Base-by-base conservation (phyloP, 2,888 invertebrate genomes). In the Spicauda simplicius region DNA sequence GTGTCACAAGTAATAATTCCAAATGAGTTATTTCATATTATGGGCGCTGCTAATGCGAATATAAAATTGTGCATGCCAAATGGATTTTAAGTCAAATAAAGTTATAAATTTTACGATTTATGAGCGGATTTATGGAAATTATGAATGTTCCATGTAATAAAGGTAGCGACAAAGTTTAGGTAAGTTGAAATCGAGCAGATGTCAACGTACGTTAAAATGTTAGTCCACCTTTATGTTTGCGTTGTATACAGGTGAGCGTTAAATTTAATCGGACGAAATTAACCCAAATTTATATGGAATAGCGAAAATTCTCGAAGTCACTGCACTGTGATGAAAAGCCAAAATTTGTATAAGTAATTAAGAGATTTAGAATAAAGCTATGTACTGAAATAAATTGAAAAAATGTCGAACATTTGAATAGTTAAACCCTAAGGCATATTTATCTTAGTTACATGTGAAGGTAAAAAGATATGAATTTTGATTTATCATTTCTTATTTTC, bases 91-190 rank as follows among this genome's bases (percentile, higher is more conserved):
- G 56, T 52, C 61, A 41, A 56, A 68, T 68, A 58, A 68, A 68
- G 62, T 68, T 57, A 57, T 68, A 68, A 62, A 68, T 68, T 61
- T 41, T 1, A 57, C 50, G 41, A 62, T 68, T 64, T 57, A 64
- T 52, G 57, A 37, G 7, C 63, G 41, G 55, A 55, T 63, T 61
- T 30, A 66, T 67, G 50, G 61, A 25, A 19, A 20, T 67, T 60
- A 56, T 48, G 10, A 60, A 30, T 59, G n/a, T 45, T 50, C n/a
- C 10, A 30, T 55, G 55, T 55, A 41, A 45, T 18, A 33, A 1
- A 41, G 2, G n/a, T 30, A 48, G 54, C 54, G 25, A 54, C 54
- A 48, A 48, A 50, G 53, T 45, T 54, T 20, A 3, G 45, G 50
- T 45, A 30, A 45, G 18, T 12, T 18, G 33, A 59, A 55, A 45